phyloP scores from a whole-genome alignment of 2,113 vertebrate species.

The Rallus limicola region DNA sequence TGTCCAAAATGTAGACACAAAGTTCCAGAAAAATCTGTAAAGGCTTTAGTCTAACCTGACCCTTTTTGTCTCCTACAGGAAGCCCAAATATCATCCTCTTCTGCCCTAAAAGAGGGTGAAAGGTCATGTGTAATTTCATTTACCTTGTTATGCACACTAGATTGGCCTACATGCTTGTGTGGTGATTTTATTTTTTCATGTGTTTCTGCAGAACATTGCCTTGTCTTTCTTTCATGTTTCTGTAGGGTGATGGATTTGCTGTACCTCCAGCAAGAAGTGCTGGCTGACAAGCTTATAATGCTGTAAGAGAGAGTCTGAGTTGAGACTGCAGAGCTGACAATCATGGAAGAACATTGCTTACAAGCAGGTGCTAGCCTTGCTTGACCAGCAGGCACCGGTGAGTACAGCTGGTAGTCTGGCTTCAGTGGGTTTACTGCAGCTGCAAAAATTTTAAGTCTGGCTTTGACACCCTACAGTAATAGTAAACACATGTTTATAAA shows the following conservation, averaged over 20 bases:
- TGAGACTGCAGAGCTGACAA: not conserved
- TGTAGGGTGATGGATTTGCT: not conserved
- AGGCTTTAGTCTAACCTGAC: not conserved
- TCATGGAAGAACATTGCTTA: fast-evolving
- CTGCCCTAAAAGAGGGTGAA: not conserved
- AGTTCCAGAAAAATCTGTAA: not conserved
- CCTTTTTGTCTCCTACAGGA: not conserved
- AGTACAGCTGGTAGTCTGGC: not conserved
- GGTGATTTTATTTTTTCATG: not conserved
- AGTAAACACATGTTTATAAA: not conserved
- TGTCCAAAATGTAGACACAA: not conserved
- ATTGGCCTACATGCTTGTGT: not conserved
- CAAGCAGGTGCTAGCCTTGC: not conserved
- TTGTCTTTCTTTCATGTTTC: not conserved
- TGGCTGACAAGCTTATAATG: not conserved
- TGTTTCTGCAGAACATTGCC: not conserved
- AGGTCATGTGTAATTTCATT: not conserved
- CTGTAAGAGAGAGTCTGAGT: fast-evolving
- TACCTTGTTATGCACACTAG: not conserved
- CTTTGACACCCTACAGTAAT: not conserved
- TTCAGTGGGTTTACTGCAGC: not conserved
- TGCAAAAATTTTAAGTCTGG: not conserved
- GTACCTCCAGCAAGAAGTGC: not conserved
- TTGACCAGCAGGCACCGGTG: not conserved
- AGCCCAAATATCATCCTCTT: not conserved